A percentile compares a stretch with the other conserved stretches of the same genome.
phyloP scores from a whole-genome alignment of 2,888 invertebrate genomes.

The Hemaris fuciformis region DNA sequence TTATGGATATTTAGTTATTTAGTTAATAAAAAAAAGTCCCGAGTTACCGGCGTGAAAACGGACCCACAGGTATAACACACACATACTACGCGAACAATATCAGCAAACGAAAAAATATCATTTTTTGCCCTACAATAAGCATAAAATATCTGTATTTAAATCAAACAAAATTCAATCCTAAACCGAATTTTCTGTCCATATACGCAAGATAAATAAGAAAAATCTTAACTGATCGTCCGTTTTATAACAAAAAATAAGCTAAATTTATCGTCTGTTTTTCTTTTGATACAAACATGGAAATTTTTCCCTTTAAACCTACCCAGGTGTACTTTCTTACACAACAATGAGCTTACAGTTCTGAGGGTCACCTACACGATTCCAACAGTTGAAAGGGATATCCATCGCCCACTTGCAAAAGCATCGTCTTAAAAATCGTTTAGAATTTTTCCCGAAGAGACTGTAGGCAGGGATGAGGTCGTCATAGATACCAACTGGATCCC shows the following conservation, averaged over 20 bases:
- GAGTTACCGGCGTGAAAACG: too few species aligned
- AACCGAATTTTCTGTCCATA: too few species aligned
- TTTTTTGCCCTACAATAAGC: too few species aligned
- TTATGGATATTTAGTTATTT: too few species aligned
- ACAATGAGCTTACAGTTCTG: neutral
- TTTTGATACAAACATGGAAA: neutral
- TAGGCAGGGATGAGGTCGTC: slow-evolving; percentile 55
- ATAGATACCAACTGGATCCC: slow-evolving; percentile 65
- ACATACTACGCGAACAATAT: too few species aligned
- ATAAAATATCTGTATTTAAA: too few species aligned
- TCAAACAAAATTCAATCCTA: too few species aligned
- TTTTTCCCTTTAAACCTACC: neutral
- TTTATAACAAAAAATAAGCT: neutral
- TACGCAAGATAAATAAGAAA: too few species aligned
- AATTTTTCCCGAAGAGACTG: slow-evolving; percentile 14
- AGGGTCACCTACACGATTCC: neutral
- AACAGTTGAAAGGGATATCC: neutral
- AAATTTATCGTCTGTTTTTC: neutral
- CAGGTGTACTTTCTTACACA: neutral
- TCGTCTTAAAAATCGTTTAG: neutral
- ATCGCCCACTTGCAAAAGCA: neutral
- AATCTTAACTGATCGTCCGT: too few species aligned
- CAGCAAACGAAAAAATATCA: too few species aligned
- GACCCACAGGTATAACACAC: too few species aligned
- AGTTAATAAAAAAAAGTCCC: too few species aligned